phyloP scores from a whole-genome alignment of 1,140 invertebrate species.

The Drosophila sucinea region DNA sequence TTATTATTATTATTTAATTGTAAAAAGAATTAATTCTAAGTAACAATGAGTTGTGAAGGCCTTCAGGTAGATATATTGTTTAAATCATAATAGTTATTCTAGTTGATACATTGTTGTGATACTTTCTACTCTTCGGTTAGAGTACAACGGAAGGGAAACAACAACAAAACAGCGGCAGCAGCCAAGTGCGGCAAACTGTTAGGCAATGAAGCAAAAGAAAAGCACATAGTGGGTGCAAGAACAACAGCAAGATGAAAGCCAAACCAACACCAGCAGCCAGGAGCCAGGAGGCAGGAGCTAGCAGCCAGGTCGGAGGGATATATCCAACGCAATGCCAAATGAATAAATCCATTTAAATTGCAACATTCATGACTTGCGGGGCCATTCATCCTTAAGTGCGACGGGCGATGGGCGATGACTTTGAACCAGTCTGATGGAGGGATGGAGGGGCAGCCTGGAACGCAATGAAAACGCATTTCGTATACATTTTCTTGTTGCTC shows the following conservation, averaged over 20 bases:
- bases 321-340: conserved; percentile 50
- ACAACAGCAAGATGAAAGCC: conserved; percentile 13
- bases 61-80: too few species aligned
- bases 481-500: conserved; percentile 54
- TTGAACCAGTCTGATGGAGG: conserved; percentile 18
- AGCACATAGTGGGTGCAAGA: conserved; percentile 14
- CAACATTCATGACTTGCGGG: conserved; percentile 73
- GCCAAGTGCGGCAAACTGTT: conserved; percentile 11
- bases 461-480: conserved; percentile 60
- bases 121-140: neutral
- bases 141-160: neutral
- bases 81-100: neutral
- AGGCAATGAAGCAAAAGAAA: conserved; percentile 25
- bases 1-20: too few species aligned
- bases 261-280: conserved; percentile 3
- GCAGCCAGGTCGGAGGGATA: conserved; percentile 5
- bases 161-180: neutral
- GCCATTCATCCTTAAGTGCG: conserved; percentile 58
- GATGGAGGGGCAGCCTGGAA: conserved; percentile 36
- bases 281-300: neutral
- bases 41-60: too few species aligned
- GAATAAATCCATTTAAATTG: conserved; percentile 81
- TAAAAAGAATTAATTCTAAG: too few species aligned
- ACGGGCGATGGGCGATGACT: conserved; percentile 24
- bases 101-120: neutral